phyloP scores from a whole-genome alignment of 1,140 invertebrate species.

The Pseudomyrmex sp. region DNA sequence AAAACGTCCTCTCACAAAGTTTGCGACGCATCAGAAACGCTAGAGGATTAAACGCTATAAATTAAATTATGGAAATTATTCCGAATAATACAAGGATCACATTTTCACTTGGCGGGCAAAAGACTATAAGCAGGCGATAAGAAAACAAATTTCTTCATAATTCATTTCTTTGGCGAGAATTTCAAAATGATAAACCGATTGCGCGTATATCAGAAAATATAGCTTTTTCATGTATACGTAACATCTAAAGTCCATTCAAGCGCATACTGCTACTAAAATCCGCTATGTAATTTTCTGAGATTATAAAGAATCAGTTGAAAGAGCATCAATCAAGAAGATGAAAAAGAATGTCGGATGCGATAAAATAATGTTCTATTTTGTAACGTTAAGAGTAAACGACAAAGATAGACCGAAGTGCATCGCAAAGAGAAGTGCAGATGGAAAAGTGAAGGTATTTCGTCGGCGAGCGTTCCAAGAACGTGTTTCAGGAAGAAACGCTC shows the following conservation, averaged over 20 bases:
- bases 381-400: conserved; percentile 1
- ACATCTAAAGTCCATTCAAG: neutral
- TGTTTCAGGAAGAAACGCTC: neutral
- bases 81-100: neutral
- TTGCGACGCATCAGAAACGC: conserved; percentile 46
- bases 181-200: neutral
- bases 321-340: neutral
- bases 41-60: conserved; percentile 47
- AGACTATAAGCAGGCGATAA: neutral
- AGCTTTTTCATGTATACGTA: neutral
- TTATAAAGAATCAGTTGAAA: neutral
- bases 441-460: neutral
- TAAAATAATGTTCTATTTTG: conserved; percentile 1
- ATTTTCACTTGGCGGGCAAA: conserved; percentile 32
- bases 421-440: neutral
- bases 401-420: neutral
- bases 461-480: neutral
- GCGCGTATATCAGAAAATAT: neutral
- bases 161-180: neutral
- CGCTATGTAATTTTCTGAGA: neutral
- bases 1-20: conserved; percentile 17
- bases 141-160: conserved; percentile 2
- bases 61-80: conserved; percentile 56
- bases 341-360: neutral
- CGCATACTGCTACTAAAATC: no score